A percentile compares a stretch with the other conserved stretches of the same genome.
Conservation (phyloP, 2,797 vertebrate genomes). For the Phoebastria nigripes region DNA sequence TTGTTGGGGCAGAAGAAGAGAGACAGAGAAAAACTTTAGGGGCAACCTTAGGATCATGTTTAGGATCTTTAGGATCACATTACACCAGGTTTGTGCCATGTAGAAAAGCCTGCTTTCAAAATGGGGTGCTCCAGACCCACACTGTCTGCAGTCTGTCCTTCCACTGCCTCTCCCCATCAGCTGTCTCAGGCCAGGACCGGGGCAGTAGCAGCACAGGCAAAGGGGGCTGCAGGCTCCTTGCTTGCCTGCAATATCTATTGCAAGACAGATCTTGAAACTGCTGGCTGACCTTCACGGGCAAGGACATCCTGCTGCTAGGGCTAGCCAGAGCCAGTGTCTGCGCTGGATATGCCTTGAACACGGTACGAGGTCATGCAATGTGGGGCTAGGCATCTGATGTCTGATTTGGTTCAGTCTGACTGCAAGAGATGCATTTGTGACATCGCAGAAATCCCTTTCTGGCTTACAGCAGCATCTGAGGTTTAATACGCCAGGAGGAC, state of each 20-base stretch:
- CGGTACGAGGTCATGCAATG: rapidly evolving
- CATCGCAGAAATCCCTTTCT: background rate
- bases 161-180: background rate
- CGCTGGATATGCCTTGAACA: background rate
- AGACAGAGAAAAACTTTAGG: background rate
- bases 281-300: background rate
- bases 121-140: background rate
- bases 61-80: background rate
- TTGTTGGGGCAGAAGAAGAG: background rate
- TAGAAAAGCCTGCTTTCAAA: background rate
- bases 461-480: background rate
- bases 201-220: background rate
- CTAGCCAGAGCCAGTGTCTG: background rate
- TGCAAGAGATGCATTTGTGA: background rate
- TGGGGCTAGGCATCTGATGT: no score
- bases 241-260: background rate
- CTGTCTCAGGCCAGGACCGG: background rate
- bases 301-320: background rate
- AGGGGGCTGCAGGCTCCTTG: background rate
- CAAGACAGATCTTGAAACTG: background rate
- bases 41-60: background rate
- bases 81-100: rapidly evolving
- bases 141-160: background rate
- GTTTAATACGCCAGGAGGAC: background rate
- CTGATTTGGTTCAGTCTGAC: background rate